phyloP scores from a whole-genome alignment of 2,888 invertebrate species.

The Leptinotarsa peninsularis region DNA sequence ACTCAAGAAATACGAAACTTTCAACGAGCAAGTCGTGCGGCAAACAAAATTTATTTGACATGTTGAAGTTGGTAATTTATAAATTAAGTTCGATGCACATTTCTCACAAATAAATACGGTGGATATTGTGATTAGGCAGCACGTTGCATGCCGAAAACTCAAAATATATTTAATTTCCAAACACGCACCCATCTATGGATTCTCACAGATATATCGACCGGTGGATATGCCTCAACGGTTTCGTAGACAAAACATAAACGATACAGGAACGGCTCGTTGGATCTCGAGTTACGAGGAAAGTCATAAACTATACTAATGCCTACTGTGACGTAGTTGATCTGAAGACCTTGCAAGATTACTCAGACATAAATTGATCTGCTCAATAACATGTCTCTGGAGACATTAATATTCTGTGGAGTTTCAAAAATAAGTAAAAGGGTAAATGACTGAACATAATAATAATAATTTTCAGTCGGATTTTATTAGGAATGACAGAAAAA shows the following conservation, averaged over 20 bases:
- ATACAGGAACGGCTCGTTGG: neutral
- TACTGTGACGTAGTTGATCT: no score
- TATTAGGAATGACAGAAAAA: no score
- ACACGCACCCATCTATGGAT: slow-evolving; percentile 48
- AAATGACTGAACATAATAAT: no score
- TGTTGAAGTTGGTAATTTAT: slow-evolving; percentile 40
- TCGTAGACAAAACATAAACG: slow-evolving; percentile 50
- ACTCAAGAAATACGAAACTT: slow-evolving; percentile 33
- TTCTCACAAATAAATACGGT: slow-evolving; percentile 46
- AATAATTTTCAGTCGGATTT: no score
- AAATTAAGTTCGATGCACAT: slow-evolving; percentile 43
- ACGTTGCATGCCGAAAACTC: slow-evolving; percentile 45
- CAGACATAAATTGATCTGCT: neutral
- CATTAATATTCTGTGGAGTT: no score
- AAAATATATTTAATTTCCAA: slow-evolving; percentile 50
- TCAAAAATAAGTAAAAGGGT: no score
- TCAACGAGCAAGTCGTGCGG: slow-evolving; percentile 31
- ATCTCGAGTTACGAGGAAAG: slow-evolving; percentile 7
- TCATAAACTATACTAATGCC: neutral
- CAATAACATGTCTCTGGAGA: neutral
- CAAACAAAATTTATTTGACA: slow-evolving; percentile 45
- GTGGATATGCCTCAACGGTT: slow-evolving; percentile 42
- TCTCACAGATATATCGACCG: slow-evolving; percentile 40
- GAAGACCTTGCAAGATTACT: no score
- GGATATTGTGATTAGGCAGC: slow-evolving; percentile 44